These are phyloP conservation scores for Heloderma charlesbogerti DNA, from an alignment of 2,113 vertebrate genomes.

Conservation along the genomic window DNA sequence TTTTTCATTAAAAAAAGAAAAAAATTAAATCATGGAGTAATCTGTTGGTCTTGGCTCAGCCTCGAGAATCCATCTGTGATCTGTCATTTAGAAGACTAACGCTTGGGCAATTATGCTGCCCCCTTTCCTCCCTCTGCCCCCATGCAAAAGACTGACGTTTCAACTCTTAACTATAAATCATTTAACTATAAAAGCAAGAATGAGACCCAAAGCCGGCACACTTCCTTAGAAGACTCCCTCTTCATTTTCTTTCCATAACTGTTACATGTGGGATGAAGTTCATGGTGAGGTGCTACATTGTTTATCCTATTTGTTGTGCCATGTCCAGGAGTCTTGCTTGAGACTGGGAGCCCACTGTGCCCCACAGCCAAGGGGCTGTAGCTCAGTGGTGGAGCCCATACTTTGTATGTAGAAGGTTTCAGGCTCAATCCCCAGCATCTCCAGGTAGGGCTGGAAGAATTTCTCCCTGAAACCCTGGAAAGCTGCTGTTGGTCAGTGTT, in stretches of 20 bases:
- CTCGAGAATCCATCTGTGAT: slow-evolving; percentile 65
- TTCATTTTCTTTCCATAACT: slow-evolving; percentile 43
- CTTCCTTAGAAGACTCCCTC: slow-evolving; percentile 59
- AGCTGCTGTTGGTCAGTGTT: too few relatives aligned
- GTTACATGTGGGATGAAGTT: slow-evolving; percentile 55
- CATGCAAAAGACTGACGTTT: slow-evolving; percentile 67
- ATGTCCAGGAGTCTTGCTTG: background rate
- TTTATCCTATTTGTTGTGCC: slow-evolving; percentile 13
- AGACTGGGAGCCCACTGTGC: background rate
- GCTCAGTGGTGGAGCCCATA: too few relatives aligned
- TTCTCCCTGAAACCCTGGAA: too few relatives aligned
- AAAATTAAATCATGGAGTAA: slow-evolving; percentile 66
- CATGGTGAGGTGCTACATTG: slow-evolving; percentile 29
- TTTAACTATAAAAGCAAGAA: slow-evolving; percentile 70
- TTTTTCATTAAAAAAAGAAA: slow-evolving; percentile 66
- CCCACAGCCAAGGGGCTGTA: background rate
- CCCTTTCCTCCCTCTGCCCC: slow-evolving; percentile 16
- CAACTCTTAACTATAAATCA: slow-evolving; percentile 70
- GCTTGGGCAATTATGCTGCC: slow-evolving; percentile 67
- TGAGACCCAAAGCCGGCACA: slow-evolving; percentile 55
- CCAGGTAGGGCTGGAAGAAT: too few relatives aligned
- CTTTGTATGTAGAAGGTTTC: too few relatives aligned
- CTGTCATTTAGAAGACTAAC: slow-evolving; percentile 66
- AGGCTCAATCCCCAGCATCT: too few relatives aligned
- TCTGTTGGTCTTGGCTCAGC: slow-evolving; percentile 72